Evolutionary conservation across 2,888 invertebrate genomes (phyloP).

Genomic region (Scaptomyza flava): DNA sequence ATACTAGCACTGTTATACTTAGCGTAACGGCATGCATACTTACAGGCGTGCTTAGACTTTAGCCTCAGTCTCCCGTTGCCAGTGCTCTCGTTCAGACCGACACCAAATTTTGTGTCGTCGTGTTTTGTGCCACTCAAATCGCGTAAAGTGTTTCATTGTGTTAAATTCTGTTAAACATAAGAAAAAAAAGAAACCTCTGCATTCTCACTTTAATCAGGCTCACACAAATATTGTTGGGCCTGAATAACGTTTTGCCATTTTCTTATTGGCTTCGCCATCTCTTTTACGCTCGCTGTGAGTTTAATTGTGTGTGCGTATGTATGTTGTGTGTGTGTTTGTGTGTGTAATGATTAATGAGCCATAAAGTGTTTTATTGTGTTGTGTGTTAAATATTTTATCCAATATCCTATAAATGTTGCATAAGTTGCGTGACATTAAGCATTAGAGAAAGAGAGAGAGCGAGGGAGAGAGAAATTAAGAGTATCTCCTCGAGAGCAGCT

Average conservation of each 20-base stretch:
- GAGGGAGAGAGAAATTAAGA: not conserved
- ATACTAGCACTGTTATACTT: conserved; percentile 54
- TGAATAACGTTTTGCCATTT: conserved; percentile 26
- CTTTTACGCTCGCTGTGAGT: conserved; percentile 9
- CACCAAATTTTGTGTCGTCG: conserved; percentile 24
- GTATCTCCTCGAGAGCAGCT: conserved; percentile 8
- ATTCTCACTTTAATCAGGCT: conserved; percentile 51
- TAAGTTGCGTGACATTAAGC: conserved; percentile 56
- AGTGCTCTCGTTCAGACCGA: conserved; percentile 66
- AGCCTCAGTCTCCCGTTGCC: conserved; percentile 70
- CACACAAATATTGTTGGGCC: conserved; percentile 31
- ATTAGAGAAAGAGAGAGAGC: conserved; percentile 28
- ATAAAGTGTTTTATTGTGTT: conserved; percentile 79
- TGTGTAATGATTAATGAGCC: conserved; percentile 69
- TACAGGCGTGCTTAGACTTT: conserved; percentile 42
- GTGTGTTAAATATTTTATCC: conserved; percentile 77
- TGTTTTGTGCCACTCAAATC: conserved; percentile 44
- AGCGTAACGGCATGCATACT: conserved; percentile 59
- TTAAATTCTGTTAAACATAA: not conserved
- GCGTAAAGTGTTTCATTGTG: conserved; percentile 54
- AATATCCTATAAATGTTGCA: conserved; percentile 74
- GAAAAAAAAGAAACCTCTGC: conserved; percentile 19
- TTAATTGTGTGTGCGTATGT: conserved; percentile 9
- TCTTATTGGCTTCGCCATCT: conserved; percentile 51
- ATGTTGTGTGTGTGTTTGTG: conserved; percentile 1